Base-by-base conservation (phyloP, 2,797 vertebrate species). In the Pogonophryne albipinna region DNA sequence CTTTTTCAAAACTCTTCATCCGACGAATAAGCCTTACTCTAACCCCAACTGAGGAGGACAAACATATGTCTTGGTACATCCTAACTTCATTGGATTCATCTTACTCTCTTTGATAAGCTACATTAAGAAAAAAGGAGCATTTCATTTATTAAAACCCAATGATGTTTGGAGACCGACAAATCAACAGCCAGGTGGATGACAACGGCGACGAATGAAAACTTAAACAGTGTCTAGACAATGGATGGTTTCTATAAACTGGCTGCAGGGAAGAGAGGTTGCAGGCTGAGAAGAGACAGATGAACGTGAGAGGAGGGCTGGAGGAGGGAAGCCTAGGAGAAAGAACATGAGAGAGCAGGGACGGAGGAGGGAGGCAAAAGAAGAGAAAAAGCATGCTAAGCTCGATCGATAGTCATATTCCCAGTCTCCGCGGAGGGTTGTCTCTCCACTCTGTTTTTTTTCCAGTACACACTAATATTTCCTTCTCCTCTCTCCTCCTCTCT, bases 351-450 rank as follows among this genome's bases (percentile, higher is more conserved):
- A 38, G 53, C 44, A 61, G 23, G 20, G 45, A 70, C 0, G 2
- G 34, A 78, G 69, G 59, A 75, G 50, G 49, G 38, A 73, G 68
- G 64, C 13, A 19, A 69, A 14, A 19, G 11, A 53, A 66, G 53
- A 80, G 65, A 81, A 65, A 73, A 71, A 59, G 49, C 78, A 71
- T 23, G 75, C 78, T 66, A 62, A 76, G 75, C 12, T 64, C 78
- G 81, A 92, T 89, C 90, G 85, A 89, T 89, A 92, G 79, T 66
- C 71, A 85, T 89, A 83, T 76, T 76, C 78, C 17, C 38, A 51
- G 45, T 90, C 61, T 90, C 71, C 4, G 53, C 58, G 57, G 58
- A 77, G 38, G 50, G 62, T 66, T 76, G 64, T 63, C 57, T 79
- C 63, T 77, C 31, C 34, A 41, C 46, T 76, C 9, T 0, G 74